Evolutionary conservation across 1,140 invertebrate species (phyloP).

Genomic region (Carcinoscorpius rotundicauda): DNA sequence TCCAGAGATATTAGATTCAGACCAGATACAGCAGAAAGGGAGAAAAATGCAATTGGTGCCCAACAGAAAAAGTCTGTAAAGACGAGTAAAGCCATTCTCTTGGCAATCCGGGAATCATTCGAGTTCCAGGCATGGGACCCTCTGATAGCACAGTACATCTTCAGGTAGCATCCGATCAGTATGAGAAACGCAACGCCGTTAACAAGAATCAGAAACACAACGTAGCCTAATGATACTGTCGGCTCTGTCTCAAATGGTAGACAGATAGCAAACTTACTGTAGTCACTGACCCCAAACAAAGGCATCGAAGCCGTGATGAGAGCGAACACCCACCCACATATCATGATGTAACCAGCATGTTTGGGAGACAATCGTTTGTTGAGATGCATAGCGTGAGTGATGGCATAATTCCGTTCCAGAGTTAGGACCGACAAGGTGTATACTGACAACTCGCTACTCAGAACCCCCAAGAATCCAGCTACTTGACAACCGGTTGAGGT

Average conservation of each 20-base stretch:
- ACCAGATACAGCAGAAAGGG: slow-evolving; percentile 71
- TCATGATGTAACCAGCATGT: slow-evolving; percentile 55
- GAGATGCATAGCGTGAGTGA: slow-evolving; percentile 93
- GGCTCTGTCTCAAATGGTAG: slow-evolving; percentile 80
- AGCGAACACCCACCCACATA: slow-evolving; percentile 86
- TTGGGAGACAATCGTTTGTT: slow-evolving; percentile 85
- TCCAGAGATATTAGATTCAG: slow-evolving; percentile 80
- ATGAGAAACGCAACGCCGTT: slow-evolving; percentile 89
- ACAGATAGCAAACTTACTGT: slow-evolving; percentile 90
- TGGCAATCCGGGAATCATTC: slow-evolving; percentile 80
- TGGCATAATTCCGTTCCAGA: slow-evolving; percentile 88
- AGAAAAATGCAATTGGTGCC: slow-evolving; percentile 51
- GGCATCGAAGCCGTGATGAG: slow-evolving; percentile 77
- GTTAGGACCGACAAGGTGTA: slow-evolving; percentile 95
- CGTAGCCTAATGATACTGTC: slow-evolving; percentile 61
- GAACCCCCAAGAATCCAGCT: slow-evolving; percentile 88
- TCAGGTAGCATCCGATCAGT: slow-evolving; percentile 87
- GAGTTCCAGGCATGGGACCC: slow-evolving; percentile 82
- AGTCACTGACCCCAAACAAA: slow-evolving; percentile 81
- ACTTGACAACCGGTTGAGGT: slow-evolving; percentile 84
- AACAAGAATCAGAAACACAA: slow-evolving; percentile 82
- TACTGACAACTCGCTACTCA: slow-evolving; percentile 85
- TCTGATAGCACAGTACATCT: slow-evolving; percentile 92
- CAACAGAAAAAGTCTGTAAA: slow-evolving; percentile 79
- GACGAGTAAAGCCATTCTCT: slow-evolving; percentile 73